Evolutionary conservation across 2,888 invertebrate genomes (phyloP), one percentile per base, ranked within the genome.

Genomic region (Lochmaea crataegi): DNA sequence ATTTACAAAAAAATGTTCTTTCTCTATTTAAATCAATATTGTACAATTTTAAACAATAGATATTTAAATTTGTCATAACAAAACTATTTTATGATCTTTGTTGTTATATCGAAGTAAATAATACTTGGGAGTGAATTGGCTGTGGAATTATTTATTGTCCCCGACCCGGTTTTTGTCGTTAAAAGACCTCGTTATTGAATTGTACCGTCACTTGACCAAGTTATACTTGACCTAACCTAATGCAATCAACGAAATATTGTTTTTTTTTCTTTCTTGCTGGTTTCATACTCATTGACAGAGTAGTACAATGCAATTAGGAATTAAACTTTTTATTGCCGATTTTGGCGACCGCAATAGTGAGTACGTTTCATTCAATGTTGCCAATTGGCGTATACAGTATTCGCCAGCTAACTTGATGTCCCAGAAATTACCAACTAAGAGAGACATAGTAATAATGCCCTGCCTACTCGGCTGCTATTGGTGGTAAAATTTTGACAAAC

Each of bases 161-260:
- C 79, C 79, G 80, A 79, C 80, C 80, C 72, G 72, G 73, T 76
- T 80, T 70, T 71, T 68, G 65, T 26, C 16, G 22, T 41, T 48
- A 68, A 69, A 75, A 68, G 73, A 79, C 79, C 80, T 80, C 78
- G 79, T 80, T 77, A 79, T 79, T 77, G 76, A 76, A 75, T 73
- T 72, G 73, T 74, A 75, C 67, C 73, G 77, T 74, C 77, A 78
- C 77, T 78, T 78, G 78, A 76, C 79, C 81, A 77, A 80, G 79
- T 81, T 81, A 76, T 80, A 80, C 80, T 79, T 80, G 81, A 81
- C 79, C 79, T 80, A 78, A 77, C 78, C 73, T 61, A 70, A 71
- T 16, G 63, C 77, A 80, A 80, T 76, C 73, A 64, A 68, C 75
- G 53, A 77, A 76, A 73, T 76, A 74, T 72, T 73, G 69, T 75